These are phyloP conservation scores for Tragelaphus strepsiceros DNA, from an alignment of 2,113 vertebrate genomes.

Conservation along the genomic window DNA sequence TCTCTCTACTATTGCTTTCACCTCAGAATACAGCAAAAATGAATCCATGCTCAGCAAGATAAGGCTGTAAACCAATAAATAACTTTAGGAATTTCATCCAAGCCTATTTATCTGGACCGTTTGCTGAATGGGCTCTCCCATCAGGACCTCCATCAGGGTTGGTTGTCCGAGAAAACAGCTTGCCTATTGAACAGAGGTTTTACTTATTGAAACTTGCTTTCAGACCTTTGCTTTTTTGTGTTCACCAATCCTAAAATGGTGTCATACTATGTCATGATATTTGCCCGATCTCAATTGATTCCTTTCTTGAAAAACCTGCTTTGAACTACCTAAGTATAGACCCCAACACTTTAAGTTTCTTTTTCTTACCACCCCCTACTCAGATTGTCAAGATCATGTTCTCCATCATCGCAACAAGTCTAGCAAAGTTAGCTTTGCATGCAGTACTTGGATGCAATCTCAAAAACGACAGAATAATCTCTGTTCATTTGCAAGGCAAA, in stretches of 20 bases:
- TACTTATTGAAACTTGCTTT: neutral
- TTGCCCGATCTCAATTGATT: neutral
- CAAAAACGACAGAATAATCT: no score
- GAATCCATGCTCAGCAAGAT: neutral
- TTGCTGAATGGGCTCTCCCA: neutral
- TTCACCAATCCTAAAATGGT: neutral
- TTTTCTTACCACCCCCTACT: neutral
- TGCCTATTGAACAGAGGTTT: neutral
- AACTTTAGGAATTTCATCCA: neutral
- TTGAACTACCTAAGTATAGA: neutral
- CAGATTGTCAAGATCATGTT: neutral
- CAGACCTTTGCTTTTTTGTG: neutral
- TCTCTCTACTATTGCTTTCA: neutral
- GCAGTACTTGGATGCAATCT: no score
- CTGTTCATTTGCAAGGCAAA: no score
- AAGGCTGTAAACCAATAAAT: neutral
- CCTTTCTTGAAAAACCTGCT: neutral
- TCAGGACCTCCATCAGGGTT: neutral
- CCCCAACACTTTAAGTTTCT: neutral
- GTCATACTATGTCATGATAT: neutral
- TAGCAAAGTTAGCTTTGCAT: neutral
- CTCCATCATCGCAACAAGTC: neutral
- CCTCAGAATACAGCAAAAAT: neutral
- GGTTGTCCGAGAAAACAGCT: neutral
- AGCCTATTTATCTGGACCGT: neutral